These are phyloP conservation scores for Prosopocoilus inquinatus DNA, from an alignment of 2,888 invertebrate genomes.

Conservation along the genomic window DNA sequence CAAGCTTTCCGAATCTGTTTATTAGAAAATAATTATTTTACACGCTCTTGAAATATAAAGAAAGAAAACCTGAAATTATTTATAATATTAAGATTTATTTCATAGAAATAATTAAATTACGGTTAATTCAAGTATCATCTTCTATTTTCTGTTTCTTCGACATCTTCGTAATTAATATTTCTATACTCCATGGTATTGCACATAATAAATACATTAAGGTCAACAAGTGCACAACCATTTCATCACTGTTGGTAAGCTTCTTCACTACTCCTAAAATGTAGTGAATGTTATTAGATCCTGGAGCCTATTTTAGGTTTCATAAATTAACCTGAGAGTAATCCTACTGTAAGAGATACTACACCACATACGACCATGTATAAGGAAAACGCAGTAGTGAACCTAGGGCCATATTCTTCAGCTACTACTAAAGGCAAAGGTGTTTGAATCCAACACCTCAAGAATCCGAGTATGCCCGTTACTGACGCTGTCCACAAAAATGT, in stretches of 20 bases:
- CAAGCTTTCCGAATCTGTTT: no score
- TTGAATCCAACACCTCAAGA: slow-evolving; percentile 68
- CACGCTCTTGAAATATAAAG: no score
- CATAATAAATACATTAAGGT: slow-evolving; percentile 65
- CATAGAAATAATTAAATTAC: not conserved
- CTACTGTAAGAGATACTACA: slow-evolving; percentile 63
- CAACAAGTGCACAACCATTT: slow-evolving; percentile 65
- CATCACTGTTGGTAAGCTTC: slow-evolving; percentile 63
- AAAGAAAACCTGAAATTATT: no score
- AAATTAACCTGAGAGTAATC: slow-evolving; percentile 64
- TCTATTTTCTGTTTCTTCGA: no score
- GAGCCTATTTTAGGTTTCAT: slow-evolving; percentile 49
- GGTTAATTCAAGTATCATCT: not conserved
- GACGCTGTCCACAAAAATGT: slow-evolving; percentile 59
- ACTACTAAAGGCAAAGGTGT: slow-evolving; percentile 70
- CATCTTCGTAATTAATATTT: slow-evolving; percentile 42
- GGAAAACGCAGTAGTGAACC: slow-evolving; percentile 72
- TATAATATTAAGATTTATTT: not conserved
- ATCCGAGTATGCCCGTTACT: slow-evolving; percentile 63
- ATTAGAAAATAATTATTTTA: no score
- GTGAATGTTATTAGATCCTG: slow-evolving; percentile 31
- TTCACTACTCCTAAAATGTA: slow-evolving; percentile 58
- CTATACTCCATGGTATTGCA: slow-evolving; percentile 67
- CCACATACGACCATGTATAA: slow-evolving; percentile 72
- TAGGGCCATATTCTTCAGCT: slow-evolving; percentile 65